These are phyloP conservation scores for Ceriagrion tenellum DNA, from an alignment of 2,888 invertebrate species.

Conservation along the genomic window DNA sequence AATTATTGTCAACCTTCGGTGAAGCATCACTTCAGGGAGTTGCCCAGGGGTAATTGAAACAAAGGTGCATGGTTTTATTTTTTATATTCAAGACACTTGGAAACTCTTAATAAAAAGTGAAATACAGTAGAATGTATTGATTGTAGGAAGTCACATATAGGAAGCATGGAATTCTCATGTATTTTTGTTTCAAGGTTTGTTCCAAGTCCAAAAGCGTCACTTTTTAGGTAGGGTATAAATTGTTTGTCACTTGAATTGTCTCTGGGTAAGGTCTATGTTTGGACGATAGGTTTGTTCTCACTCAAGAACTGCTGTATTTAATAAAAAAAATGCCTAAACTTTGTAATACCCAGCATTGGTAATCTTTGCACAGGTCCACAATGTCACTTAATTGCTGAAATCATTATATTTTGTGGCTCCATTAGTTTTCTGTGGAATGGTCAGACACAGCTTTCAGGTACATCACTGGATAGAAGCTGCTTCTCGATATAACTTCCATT, in stretches of 20 bases:
- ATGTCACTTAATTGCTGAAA: neutral
- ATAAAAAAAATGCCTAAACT: neutral
- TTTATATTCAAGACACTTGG: slow-evolving; percentile 36
- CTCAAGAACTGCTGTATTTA: neutral
- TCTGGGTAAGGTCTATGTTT: slow-evolving; percentile 12
- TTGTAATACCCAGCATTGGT: neutral
- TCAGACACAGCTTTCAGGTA: slow-evolving; percentile 67
- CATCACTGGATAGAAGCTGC: slow-evolving; percentile 50
- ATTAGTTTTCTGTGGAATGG: neutral
- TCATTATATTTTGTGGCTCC: neutral
- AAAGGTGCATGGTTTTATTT: neutral
- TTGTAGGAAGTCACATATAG: slow-evolving; percentile 35
- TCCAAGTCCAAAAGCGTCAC: neutral
- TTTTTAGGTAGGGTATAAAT: neutral
- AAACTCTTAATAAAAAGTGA: slow-evolving; percentile 39
- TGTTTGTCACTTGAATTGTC: neutral
- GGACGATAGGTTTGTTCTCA: slow-evolving; percentile 8
- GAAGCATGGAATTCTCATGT: neutral
- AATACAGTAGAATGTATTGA: slow-evolving; percentile 10
- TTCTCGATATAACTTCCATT: slow-evolving; percentile 56
- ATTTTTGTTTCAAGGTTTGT: neutral
- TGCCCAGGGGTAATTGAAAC: neutral
- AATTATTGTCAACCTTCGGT: no score
- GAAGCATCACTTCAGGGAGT: no score
- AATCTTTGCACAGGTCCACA: neutral